Base-by-base conservation (phyloP, 2,888 invertebrate genomes). In the Stramonita haemastoma region DNA sequence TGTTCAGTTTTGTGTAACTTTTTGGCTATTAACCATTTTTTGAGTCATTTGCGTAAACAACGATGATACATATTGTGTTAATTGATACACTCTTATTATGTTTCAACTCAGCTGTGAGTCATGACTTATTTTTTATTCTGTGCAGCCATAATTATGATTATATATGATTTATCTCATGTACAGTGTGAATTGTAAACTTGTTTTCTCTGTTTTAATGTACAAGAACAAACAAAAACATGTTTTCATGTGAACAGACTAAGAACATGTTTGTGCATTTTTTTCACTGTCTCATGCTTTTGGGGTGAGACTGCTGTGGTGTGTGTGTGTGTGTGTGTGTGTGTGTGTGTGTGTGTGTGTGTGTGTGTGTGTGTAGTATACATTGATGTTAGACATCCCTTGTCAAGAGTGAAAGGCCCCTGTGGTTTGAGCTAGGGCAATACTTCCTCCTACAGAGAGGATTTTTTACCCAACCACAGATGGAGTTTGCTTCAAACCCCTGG, bases 221-320 rank as follows among this genome's bases (percentile, higher is more conserved):
- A 83, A 46, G 81, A 83, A 83, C 36, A 46, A 83, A 83, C 46
- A n/a, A 83, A 83, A 83, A 46, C 22, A 83, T 83, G 36, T 36
- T 46, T 46, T 83, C 81, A 46, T 83, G 81, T 83, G 81, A 19
- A 83, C 36, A 83, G 29, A 83, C 22, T 46, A 46, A 46, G 36
- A 83, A 32, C 0, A 26, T 26, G 73, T 73, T 73, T 73, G 73
- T 73, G 73, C 73, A 8, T 73, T n/a, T 46, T 46, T 46, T 46
- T 46, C 8, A 46, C 46, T 46, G 46, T 46, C 46, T 46, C 46
- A 46, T 46, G n/a, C 46, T 46, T 46, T 46, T 46, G 46, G 46
- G 46, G 46, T 46, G 46, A 46, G 8, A 46, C 46, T 46, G 46
- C 46, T 46, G 2, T 8, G 2, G 46, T 46, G 46, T 46, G 46